phyloP scores from a whole-genome alignment of 2,797 vertebrate genomes.

The Otus scops region DNA sequence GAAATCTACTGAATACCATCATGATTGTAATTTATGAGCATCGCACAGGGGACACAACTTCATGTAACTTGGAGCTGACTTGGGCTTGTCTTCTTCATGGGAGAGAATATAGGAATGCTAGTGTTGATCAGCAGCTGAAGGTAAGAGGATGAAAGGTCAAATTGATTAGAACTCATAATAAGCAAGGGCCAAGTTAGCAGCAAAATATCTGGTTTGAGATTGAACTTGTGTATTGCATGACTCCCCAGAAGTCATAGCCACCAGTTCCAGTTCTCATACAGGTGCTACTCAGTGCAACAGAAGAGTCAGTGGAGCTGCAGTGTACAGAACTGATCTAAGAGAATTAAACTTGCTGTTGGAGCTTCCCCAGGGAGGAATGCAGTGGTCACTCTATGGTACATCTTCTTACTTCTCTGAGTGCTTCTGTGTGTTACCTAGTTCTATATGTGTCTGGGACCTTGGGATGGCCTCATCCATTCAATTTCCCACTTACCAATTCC shows the following conservation, averaged over 20 bases:
- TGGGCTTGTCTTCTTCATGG: neutral
- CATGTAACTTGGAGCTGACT: neutral
- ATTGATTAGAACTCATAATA: neutral
- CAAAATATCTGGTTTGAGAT: neutral
- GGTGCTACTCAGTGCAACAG: neutral
- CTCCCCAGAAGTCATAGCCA: neutral
- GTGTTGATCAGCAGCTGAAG: neutral
- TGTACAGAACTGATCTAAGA: neutral
- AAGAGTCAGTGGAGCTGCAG: neutral
- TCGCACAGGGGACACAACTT: neutral
- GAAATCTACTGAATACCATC: neutral
- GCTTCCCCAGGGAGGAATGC: fast-evolving
- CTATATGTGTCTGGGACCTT: neutral
- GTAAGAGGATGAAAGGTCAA: neutral
- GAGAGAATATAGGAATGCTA: neutral
- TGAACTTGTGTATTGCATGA: neutral
- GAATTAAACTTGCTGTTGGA: neutral
- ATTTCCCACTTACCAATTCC: neutral
- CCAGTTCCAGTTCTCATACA: neutral
- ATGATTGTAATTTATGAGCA: neutral
- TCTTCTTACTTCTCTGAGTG: neutral
- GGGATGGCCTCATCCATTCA: neutral
- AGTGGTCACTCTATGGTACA: fast-evolving
- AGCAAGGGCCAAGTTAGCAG: neutral
- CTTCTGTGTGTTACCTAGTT: neutral